These are phyloP conservation scores for Lottia scabra DNA, from an alignment of 2,888 invertebrate species.

Conservation along the genomic window DNA sequence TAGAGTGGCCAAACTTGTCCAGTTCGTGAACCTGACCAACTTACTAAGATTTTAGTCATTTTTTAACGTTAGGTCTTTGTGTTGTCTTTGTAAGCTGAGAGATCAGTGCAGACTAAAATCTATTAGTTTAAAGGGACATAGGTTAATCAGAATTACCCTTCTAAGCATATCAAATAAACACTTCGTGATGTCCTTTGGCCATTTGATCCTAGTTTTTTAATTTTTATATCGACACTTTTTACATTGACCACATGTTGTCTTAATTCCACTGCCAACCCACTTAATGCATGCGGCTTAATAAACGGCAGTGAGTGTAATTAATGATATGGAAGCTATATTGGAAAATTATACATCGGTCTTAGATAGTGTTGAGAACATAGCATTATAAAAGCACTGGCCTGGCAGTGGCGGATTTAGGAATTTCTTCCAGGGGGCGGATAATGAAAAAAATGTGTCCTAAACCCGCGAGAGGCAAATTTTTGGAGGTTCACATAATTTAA, in stretches of 20 bases:
- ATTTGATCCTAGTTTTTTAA: neutral
- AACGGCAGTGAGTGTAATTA: neutral
- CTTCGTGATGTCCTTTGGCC: neutral
- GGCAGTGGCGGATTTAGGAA: no score
- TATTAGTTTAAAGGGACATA: neutral
- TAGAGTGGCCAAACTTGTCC: neutral
- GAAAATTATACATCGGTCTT: no score
- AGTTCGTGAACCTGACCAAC: neutral
- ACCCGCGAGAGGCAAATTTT: no score
- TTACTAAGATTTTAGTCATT: neutral
- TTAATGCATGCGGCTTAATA: neutral
- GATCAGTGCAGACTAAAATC: neutral
- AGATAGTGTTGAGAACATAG: no score
- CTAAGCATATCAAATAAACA: slow-evolving; percentile 4
- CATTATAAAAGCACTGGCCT: no score
- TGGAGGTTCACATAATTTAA: no score
- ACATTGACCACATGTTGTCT: neutral
- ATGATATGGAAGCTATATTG: no score
- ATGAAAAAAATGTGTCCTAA: no score
- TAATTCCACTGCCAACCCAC: neutral
- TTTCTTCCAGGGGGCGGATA: no score
- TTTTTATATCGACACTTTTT: slow-evolving; percentile 1
- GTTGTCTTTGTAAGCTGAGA: neutral
- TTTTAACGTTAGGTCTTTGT: slow-evolving; percentile 1
- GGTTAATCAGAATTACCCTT: slow-evolving; percentile 1